Conservation (phyloP, 2,888 invertebrate species). For the Cyrtodaria siliqua region DNA sequence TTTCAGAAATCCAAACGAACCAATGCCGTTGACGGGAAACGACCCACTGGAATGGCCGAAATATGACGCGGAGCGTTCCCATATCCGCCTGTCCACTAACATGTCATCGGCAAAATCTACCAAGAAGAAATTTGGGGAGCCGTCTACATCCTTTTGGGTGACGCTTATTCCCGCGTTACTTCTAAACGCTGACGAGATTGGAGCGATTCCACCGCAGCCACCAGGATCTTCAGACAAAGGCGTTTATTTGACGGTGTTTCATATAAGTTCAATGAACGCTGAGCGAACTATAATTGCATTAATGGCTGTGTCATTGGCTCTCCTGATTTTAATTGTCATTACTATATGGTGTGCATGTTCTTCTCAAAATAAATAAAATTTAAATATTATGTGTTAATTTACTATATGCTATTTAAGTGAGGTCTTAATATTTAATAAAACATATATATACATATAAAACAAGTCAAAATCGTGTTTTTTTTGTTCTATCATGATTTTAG, state of each 20-base stretch:
- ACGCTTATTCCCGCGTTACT: constrained; percentile 47
- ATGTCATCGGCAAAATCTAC: constrained; percentile 33
- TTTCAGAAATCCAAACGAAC: constrained; percentile 53
- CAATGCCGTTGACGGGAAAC: constrained; percentile 19
- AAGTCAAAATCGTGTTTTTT: too few relatives aligned
- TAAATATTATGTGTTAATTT: too few relatives aligned
- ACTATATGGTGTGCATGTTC: too few relatives aligned
- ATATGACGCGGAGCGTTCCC: constrained; percentile 36
- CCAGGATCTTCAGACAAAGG: background rate
- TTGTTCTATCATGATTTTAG: too few relatives aligned
- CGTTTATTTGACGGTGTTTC: constrained; percentile 23
- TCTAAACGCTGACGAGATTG: background rate
- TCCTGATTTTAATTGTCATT: constrained; percentile 13
- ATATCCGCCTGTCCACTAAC: constrained; percentile 33
- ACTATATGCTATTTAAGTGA: too few relatives aligned
- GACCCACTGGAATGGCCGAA: constrained; percentile 35
- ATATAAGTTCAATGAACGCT: constrained; percentile 16
- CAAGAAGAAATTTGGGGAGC: constrained; percentile 39
- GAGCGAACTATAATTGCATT: constrained; percentile 26
- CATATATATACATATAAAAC: too few relatives aligned
- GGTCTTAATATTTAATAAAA: too few relatives aligned
- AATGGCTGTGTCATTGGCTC: constrained; percentile 13
- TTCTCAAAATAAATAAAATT: too few relatives aligned
- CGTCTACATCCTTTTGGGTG: constrained; percentile 51
- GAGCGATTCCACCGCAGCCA: background rate